These are phyloP conservation scores for Muricea muricata DNA, from an alignment of 92 coral and sea anemone species.

Conservation along the genomic window DNA sequence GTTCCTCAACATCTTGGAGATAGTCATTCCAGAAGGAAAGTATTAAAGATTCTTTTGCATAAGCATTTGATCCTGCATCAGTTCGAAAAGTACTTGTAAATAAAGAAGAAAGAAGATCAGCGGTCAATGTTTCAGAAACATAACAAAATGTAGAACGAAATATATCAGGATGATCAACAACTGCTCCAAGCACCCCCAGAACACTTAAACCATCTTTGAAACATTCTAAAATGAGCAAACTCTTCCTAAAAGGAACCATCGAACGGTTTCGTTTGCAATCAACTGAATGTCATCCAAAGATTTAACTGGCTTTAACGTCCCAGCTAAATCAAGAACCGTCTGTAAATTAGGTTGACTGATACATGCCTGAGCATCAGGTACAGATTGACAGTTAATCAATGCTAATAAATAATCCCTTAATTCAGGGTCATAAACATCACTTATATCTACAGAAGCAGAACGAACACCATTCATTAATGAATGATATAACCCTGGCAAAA, in stretches of 20 bases:
- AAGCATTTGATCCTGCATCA: conserved; percentile 66
- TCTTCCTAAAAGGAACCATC: conserved; percentile 73
- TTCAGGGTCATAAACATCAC: conserved; percentile 42
- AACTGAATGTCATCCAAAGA: conserved; percentile 59
- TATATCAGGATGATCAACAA: conserved; percentile 54
- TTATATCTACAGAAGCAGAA: conserved; percentile 30
- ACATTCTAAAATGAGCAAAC: conserved; percentile 59
- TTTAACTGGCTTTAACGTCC: conserved; percentile 64
- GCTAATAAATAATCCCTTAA: conserved; percentile 4
- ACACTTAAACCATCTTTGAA: conserved; percentile 64
- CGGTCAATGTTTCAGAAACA: conserved; percentile 44
- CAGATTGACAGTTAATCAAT: conserved; percentile 2
- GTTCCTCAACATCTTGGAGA: conserved; percentile 75
- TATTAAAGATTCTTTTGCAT: conserved; percentile 57
- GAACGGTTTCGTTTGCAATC: conserved; percentile 43
- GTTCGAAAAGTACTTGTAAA: conserved; percentile 58
- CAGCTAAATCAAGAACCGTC: conserved; percentile 57
- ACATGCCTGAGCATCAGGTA: conserved; percentile 27
- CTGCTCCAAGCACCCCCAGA: conserved; percentile 62
- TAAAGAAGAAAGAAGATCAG: conserved; percentile 60
- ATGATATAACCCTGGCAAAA: background rate
- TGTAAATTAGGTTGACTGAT: conserved; percentile 17
- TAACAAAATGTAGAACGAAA: conserved; percentile 69
- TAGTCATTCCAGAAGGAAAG: conserved; percentile 69
- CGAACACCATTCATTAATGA: background rate